These are phyloP conservation scores for Calcarius lapponicus DNA, from an alignment of 2,797 vertebrate species.

Conservation along the genomic window DNA sequence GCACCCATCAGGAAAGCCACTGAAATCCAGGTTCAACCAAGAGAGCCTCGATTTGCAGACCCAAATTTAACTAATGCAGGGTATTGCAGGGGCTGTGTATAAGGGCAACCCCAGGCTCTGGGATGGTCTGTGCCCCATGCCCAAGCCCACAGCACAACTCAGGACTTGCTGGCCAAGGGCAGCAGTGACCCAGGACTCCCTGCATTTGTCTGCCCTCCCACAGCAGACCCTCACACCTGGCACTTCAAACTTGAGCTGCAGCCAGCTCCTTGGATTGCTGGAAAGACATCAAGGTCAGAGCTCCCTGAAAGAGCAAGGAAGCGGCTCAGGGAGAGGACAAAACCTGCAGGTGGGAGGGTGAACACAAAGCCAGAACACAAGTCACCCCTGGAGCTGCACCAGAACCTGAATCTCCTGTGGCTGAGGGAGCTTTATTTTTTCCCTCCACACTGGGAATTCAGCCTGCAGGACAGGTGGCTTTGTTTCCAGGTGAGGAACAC, in stretches of 20 bases:
- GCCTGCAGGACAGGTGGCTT: neutral
- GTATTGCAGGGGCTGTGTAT: rapidly evolving
- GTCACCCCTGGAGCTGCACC: neutral
- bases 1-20: neutral
- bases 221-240: neutral
- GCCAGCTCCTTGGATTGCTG: neutral
- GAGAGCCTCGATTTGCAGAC: neutral
- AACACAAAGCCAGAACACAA: neutral
- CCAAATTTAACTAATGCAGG: neutral
- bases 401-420: neutral
- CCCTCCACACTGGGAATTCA: neutral
- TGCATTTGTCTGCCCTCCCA: rapidly evolving
- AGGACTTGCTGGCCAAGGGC: neutral
- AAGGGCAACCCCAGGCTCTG: neutral
- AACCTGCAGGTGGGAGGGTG: neutral
- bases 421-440: neutral
- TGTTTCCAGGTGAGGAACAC: neutral
- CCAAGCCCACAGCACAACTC: neutral
- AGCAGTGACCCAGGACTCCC: neutral
- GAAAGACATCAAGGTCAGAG: neutral
- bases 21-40: neutral
- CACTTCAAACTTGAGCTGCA: neutral
- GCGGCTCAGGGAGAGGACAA: neutral
- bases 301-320: neutral
- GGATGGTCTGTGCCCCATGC: neutral